A percentile compares a stretch with the other conserved stretches of the same genome.
Evolutionary conservation across 2,888 invertebrate species (phyloP).

Genomic region (Tachina fera): DNA sequence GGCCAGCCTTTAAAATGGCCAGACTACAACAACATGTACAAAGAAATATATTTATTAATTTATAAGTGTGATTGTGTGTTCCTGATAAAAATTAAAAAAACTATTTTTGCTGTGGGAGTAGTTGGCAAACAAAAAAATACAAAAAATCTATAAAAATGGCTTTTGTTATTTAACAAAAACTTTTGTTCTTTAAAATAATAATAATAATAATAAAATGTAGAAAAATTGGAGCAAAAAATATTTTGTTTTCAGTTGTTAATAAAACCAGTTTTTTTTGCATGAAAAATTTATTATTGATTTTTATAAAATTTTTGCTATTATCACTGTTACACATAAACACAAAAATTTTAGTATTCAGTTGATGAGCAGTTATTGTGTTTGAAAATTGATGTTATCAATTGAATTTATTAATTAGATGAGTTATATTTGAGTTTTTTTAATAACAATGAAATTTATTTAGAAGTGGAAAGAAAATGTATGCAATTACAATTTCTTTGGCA

Average conservation of each 20-base stretch:
- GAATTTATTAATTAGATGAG: constrained; percentile 1
- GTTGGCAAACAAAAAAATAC: constrained; percentile 38
- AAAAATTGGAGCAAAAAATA: constrained; percentile 7
- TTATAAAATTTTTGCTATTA: not conserved
- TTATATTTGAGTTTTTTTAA: not conserved
- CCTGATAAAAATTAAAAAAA: constrained; percentile 11
- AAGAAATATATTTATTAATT: constrained; percentile 5
- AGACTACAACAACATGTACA: constrained; percentile 44
- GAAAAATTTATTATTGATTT: constrained; percentile 48
- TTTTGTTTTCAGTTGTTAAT: constrained; percentile 43
- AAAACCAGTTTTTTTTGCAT: constrained; percentile 7
- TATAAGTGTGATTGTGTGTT: constrained; percentile 10
- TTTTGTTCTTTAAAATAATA: constrained; percentile 14
- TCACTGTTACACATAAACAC: not conserved
- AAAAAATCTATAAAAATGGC: constrained; percentile 29
- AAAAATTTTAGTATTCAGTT: not conserved
- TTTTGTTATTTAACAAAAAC: constrained; percentile 40
- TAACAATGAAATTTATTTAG: no score
- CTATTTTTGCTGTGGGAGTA: constrained; percentile 36
- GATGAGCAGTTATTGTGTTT: not conserved
- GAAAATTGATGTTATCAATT: constrained; percentile 43
- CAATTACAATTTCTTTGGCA: no score
- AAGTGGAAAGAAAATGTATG: no score
- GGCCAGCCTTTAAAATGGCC: constrained; percentile 63
- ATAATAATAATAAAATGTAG: constrained; percentile 5